These are phyloP conservation scores for Galerucella calmariensis DNA, from an alignment of 2,888 invertebrate genomes.

Conservation along the genomic window DNA sequence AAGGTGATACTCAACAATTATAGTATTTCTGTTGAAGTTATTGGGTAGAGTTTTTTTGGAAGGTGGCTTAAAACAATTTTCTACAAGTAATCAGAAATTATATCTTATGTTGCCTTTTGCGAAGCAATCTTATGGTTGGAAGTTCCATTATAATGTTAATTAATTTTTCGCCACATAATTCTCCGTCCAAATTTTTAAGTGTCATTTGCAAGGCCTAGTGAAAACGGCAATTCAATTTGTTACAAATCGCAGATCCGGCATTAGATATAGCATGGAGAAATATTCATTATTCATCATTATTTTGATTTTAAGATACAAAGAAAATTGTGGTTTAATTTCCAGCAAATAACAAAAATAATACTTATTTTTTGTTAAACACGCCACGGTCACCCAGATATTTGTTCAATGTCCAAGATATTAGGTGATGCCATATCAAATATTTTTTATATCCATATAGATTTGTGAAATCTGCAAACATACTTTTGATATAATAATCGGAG, in stretches of 20 bases:
- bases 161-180: constrained; percentile 26
- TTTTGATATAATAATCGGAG: too few relatives aligned
- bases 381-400: too few relatives aligned
- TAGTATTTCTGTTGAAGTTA: not conserved
- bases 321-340: too few relatives aligned
- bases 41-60: not conserved
- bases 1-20: too few relatives aligned
- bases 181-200: constrained; percentile 21
- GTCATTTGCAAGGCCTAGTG: constrained; percentile 9
- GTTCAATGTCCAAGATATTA: too few relatives aligned
- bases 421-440: too few relatives aligned
- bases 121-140: constrained; percentile 3
- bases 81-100: not conserved
- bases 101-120: not conserved
- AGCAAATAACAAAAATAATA: too few relatives aligned
- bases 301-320: too few relatives aligned
- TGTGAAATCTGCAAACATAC: too few relatives aligned
- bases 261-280: not conserved
- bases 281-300: too few relatives aligned
- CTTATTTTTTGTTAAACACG: too few relatives aligned
- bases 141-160: constrained; percentile 28
- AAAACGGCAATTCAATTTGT: not conserved
- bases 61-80: not conserved
- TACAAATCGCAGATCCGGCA: not conserved
- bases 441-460: too few relatives aligned